Evolutionary conservation across 2,888 invertebrate genomes (phyloP).

Genomic region (Dynastes maya): DNA sequence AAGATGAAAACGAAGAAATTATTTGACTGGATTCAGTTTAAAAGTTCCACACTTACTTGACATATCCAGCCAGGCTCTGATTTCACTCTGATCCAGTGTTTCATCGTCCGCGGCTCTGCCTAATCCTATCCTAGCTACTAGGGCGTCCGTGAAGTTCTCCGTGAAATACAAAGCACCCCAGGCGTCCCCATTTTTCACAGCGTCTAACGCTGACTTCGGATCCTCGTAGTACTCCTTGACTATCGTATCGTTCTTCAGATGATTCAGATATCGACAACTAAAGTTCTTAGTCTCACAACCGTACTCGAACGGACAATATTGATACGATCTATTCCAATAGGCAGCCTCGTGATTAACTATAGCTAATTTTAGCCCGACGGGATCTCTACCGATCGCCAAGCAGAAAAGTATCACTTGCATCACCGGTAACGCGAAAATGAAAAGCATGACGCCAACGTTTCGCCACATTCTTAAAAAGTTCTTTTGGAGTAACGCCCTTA

Average conservation of each 20-base stretch:
- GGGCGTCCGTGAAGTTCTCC: conserved; percentile 90
- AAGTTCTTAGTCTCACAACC: conserved; percentile 82
- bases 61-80: conserved; percentile 93
- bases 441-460: conserved; percentile 93
- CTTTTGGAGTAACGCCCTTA: conserved; percentile 88
- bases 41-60: conserved; percentile 76
- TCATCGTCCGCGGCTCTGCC: conserved; percentile 90
- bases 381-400: conserved; percentile 91
- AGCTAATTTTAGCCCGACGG: conserved; percentile 84
- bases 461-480: conserved; percentile 94
- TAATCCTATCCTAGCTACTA: conserved; percentile 86
- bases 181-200: conserved; percentile 83
- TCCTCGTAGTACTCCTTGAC: conserved; percentile 80
- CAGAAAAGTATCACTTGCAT: conserved; percentile 95
- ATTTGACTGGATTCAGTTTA: too few relatives aligned
- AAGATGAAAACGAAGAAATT: neutral
- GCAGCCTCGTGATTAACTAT: conserved; percentile 86
- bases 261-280: conserved; percentile 86
- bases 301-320: conserved; percentile 74
- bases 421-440: conserved; percentile 94
- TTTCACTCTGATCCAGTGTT: conserved; percentile 88
- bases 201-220: conserved; percentile 78
- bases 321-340: conserved; percentile 62
- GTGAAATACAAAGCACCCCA: conserved; percentile 94
- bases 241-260: conserved; percentile 82